Percentiles rank a stretch among this genome's conserved stretches.
These are phyloP conservation scores for Aphyosemion australe DNA, from an alignment of 2,113 vertebrate genomes.

Conservation along the genomic window DNA sequence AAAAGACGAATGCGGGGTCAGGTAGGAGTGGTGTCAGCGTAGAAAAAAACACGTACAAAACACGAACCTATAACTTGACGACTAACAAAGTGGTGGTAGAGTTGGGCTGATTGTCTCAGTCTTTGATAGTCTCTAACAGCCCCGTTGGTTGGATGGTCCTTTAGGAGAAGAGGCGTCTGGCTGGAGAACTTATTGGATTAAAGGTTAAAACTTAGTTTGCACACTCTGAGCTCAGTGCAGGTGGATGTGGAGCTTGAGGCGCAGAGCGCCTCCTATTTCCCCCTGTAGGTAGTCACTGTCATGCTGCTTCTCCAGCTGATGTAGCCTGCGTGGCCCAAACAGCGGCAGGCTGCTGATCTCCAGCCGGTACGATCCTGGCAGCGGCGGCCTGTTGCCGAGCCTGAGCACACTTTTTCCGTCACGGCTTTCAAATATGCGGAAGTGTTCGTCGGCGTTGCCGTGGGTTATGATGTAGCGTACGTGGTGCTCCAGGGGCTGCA, in stretches of 20 bases:
- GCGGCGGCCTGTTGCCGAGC: conserved; percentile 78
- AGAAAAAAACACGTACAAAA: conserved; percentile 37
- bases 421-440: conserved; percentile 84
- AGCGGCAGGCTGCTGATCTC: conserved; percentile 86
- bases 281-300: conserved; percentile 86
- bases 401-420: conserved; percentile 86
- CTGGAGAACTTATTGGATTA: conserved; percentile 37
- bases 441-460: conserved; percentile 83
- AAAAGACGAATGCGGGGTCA: conserved; percentile 42
- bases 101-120: conserved; percentile 74
- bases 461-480: conserved; percentile 85
- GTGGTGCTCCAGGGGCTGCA: conserved; percentile 84
- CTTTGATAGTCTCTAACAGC: conserved; percentile 66
- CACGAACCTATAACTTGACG: conserved; percentile 66
- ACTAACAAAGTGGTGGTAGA: conserved; percentile 74
- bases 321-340: conserved; percentile 80
- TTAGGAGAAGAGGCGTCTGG: conserved; percentile 3
- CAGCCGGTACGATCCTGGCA: conserved; percentile 83
- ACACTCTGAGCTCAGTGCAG: conserved; percentile 83
- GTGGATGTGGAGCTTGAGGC: conserved; percentile 88
- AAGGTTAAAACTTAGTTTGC: conserved; percentile 57
- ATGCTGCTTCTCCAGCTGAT: conserved; percentile 83
- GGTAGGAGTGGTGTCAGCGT: conserved; percentile 33
- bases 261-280: conserved; percentile 84
- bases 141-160: conserved; percentile 53